Conservation (phyloP, 2,113 vertebrate species). For the Pelodiscus sinensis region DNA sequence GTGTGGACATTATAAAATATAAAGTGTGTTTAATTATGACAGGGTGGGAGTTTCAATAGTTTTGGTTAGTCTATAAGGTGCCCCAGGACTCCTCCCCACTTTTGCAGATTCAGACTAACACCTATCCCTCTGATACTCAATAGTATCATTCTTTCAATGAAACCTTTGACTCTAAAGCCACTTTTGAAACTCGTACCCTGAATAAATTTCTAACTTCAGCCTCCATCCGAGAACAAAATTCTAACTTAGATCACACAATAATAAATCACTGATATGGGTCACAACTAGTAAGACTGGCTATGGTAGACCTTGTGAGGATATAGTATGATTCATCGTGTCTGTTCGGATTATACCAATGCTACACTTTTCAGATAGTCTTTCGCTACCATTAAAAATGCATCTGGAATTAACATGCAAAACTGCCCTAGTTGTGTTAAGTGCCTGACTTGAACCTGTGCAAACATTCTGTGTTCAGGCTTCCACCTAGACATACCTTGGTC, state of each 20-base stretch:
- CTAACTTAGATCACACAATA: background rate
- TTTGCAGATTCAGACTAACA: no score
- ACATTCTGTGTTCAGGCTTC: background rate
- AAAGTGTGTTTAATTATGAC: background rate
- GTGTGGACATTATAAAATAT: background rate
- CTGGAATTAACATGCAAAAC: background rate
- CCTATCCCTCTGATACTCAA: no score
- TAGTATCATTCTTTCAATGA: background rate
- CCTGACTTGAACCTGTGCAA: background rate
- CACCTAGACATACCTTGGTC: no score
- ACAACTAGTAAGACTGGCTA: background rate
- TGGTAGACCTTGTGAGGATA: background rate
- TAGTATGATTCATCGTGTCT: background rate
- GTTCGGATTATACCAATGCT: background rate
- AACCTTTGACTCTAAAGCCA: background rate
- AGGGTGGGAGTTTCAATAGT: background rate
- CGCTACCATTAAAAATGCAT: background rate
- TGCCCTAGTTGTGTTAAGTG: background rate
- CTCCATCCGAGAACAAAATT: background rate
- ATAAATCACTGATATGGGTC: background rate
- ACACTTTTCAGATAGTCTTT: background rate
- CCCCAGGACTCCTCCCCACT: no score
- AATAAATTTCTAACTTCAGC: background rate
- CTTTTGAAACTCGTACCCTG: background rate
- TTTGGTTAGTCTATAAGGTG: no score